Conservation (phyloP, 2,113 vertebrate species). For the Aptenodytes forsteri region DNA sequence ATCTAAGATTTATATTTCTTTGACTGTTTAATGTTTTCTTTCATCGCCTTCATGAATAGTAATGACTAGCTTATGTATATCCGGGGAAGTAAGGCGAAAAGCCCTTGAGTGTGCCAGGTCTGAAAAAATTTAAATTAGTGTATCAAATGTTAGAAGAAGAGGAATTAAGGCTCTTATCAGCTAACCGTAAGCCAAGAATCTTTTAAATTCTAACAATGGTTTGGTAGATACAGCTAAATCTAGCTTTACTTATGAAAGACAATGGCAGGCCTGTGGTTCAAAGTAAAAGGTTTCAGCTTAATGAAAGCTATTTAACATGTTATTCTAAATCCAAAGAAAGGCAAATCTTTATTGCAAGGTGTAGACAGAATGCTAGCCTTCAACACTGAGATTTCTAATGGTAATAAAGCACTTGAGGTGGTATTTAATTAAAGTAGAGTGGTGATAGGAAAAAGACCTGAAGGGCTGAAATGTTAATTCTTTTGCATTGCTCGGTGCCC, state of each 20-base stretch:
- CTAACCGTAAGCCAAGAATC: not conserved
- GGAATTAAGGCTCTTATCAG: slow-evolving; percentile 24
- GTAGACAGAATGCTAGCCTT: no score
- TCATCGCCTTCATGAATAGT: slow-evolving; percentile 56
- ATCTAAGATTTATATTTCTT: slow-evolving; percentile 48
- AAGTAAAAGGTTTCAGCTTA: slow-evolving; percentile 20
- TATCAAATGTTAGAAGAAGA: slow-evolving; percentile 33
- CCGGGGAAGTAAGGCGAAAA: slow-evolving; percentile 39
- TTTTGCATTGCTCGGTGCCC: no score
- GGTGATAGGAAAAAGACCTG: no score
- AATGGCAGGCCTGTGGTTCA: not conserved
- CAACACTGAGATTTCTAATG: no score
- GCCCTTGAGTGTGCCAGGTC: slow-evolving; percentile 30
- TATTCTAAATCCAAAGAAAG: slow-evolving; percentile 53
- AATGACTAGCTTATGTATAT: slow-evolving; percentile 59
- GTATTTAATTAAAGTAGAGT: no score
- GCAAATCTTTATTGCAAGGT: slow-evolving; percentile 52
- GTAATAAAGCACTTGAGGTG: no score
- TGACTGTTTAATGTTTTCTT: slow-evolving; percentile 50
- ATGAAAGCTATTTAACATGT: slow-evolving; percentile 50
- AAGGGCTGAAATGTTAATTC: no score
- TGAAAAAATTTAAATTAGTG: slow-evolving; percentile 35
- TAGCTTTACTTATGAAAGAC: not conserved
- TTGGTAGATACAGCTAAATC: slow-evolving; percentile 14
- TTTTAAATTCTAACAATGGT: slow-evolving; percentile 18